A percentile compares a stretch with the other conserved stretches of the same genome.
Conservation (phyloP, 2,888 invertebrate species). For the Metallyticus violacea region DNA sequence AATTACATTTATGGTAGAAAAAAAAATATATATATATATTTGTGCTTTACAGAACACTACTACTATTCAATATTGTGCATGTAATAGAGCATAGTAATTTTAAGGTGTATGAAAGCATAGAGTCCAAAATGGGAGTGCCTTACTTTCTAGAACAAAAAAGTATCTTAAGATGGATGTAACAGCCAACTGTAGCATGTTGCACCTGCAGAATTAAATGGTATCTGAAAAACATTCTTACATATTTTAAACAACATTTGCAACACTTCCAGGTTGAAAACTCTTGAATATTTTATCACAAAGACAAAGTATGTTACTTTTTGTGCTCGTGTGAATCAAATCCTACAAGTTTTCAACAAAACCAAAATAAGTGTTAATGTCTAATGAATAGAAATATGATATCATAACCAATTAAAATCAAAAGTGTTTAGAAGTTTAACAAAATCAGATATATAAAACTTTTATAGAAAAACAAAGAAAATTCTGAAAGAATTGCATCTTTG, state of each 20-base stretch:
- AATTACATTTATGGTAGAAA: neutral
- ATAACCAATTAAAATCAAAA: neutral
- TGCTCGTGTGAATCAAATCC: neutral
- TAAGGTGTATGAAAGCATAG: neutral
- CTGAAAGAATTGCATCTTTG: neutral
- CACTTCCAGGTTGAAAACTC: neutral
- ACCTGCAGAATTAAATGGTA: neutral
- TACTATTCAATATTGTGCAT: neutral
- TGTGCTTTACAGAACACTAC: neutral
- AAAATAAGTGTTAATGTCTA: neutral
- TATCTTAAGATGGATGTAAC: neutral
- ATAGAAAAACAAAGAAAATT: neutral
- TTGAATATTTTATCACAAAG: neutral
- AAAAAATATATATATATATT: too few relatives aligned
- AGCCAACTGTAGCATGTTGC: neutral
- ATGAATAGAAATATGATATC: neutral
- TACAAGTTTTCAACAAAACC: neutral
- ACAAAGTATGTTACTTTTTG: neutral
- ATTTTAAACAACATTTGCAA: neutral
- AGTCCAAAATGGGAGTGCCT: conserved; percentile 24
- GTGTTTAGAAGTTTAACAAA: neutral
- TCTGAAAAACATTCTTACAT: neutral
- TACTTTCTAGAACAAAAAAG: neutral
- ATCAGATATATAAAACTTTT: neutral
- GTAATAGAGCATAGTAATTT: neutral